Conservation (phyloP, 2,113 vertebrate genomes). For the Rana temporaria region DNA sequence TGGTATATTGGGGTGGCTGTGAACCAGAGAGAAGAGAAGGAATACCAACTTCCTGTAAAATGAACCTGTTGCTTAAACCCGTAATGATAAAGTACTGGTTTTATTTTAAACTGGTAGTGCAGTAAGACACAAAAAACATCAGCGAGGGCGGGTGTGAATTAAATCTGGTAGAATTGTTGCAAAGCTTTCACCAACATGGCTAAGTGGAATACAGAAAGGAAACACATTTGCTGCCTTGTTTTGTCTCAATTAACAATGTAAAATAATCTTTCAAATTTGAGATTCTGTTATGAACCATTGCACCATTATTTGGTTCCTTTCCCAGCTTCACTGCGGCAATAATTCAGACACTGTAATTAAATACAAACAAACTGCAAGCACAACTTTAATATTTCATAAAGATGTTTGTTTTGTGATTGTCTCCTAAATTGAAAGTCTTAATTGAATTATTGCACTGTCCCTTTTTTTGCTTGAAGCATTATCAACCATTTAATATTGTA, state of each 20-base stretch:
- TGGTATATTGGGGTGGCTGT: no score
- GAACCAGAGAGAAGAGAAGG: no score
- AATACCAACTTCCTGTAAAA: no score
- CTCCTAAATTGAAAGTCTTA: constrained; percentile 4
- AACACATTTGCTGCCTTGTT: not conserved
- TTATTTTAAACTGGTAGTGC: no score
- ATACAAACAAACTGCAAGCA: not conserved
- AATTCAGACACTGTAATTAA: constrained; percentile 22
- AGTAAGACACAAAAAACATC: no score
- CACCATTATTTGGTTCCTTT: no score
- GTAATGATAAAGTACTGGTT: no score
- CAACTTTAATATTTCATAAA: constrained; percentile 32
- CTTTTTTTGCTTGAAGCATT: not conserved
- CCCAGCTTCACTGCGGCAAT: not conserved
- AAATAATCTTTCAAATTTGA: not conserved
- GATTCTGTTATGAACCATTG: not conserved
- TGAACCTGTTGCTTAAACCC: no score
- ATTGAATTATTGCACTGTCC: not conserved
- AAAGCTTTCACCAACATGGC: no score
- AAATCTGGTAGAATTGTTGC: no score
- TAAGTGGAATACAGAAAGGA: no score
- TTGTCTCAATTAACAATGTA: not conserved
- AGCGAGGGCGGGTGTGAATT: no score
- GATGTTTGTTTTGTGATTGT: constrained; percentile 14
- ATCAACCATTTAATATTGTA: constrained; percentile 9